phyloP scores from a whole-genome alignment of 1,140 invertebrate genomes.

The Nasonia vitripennis region DNA sequence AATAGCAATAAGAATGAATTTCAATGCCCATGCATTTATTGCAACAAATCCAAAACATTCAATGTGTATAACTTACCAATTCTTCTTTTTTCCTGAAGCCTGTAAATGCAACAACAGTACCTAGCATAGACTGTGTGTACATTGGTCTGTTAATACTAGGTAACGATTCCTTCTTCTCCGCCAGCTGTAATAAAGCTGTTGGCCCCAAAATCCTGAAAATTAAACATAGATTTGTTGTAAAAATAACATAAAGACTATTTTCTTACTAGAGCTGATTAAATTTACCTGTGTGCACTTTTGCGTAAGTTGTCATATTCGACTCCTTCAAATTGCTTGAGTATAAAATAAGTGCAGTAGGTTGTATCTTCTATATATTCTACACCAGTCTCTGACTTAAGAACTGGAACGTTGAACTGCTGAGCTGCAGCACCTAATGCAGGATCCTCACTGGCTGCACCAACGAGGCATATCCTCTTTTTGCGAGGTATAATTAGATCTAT shows the following conservation, averaged over 20 bases:
- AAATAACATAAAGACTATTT: conserved; percentile 24
- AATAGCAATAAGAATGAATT: conserved; percentile 45
- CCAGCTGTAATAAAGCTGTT: conserved; percentile 84
- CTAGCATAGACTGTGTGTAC: conserved; percentile 90
- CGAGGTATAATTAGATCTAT: conserved; percentile 68
- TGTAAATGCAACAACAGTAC: conserved; percentile 91
- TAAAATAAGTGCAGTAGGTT: conserved; percentile 81
- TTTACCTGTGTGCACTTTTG: conserved; percentile 79
- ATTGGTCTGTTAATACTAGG: conserved; percentile 86
- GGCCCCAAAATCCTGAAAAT: conserved; percentile 82
- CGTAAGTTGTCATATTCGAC: conserved; percentile 80
- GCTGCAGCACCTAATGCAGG: conserved; percentile 76
- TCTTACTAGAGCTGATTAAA: conserved; percentile 43
- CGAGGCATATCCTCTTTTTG: conserved; percentile 79
- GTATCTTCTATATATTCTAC: conserved; percentile 77
- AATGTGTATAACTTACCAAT: conserved; percentile 79
- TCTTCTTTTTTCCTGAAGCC: conserved; percentile 92
- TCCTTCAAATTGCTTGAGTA: conserved; percentile 83
- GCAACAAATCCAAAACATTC: conserved; percentile 34
- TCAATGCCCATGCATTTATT: conserved; percentile 20
- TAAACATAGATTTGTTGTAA: conserved; percentile 43
- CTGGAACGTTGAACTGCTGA: conserved; percentile 79
- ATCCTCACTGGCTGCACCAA: conserved; percentile 77
- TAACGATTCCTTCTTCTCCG: conserved; percentile 81
- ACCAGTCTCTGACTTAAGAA: conserved; percentile 79